phyloP scores from a whole-genome alignment of 2,113 vertebrate species.

The Butorides virescens region DNA sequence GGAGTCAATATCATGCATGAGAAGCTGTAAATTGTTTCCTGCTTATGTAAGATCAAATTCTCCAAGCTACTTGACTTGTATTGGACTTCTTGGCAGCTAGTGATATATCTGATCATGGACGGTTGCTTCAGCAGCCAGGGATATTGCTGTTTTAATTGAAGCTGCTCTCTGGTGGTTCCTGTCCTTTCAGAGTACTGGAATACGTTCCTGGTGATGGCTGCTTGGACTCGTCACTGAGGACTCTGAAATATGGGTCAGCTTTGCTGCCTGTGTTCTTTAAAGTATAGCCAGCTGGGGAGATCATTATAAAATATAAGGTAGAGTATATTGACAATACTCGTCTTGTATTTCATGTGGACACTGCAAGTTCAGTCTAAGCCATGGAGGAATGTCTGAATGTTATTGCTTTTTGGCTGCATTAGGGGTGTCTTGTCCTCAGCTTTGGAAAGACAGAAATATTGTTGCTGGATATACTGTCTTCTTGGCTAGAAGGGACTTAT shows the following conservation, averaged over 20 bases:
- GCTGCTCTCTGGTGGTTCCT: not conserved
- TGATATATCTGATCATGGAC: not conserved
- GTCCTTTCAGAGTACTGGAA: not conserved
- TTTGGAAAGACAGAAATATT: slow-evolving; percentile 25
- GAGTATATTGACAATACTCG: not conserved
- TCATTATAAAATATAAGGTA: not conserved
- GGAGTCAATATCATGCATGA: not conserved
- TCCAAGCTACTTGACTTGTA: not conserved
- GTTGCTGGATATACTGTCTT: not conserved
- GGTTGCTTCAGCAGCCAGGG: not conserved
- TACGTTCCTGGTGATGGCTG: not conserved
- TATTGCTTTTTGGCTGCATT: not conserved
- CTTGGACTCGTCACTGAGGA: not conserved
- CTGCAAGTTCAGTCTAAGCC: not conserved
- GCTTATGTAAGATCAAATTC: not conserved
- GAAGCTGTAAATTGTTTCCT: not conserved
- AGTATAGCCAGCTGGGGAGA: not conserved
- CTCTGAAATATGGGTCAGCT: not conserved
- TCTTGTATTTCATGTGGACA: slow-evolving; percentile 9
- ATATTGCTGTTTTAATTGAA: not conserved
- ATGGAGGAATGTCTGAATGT: slow-evolving; percentile 14
- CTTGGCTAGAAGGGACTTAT: not conserved
- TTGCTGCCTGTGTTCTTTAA: not conserved
- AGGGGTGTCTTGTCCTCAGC: not conserved
- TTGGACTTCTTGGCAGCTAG: not conserved